Conservation (phyloP, 2,113 vertebrate genomes). For the Hipposideros armiger region DNA sequence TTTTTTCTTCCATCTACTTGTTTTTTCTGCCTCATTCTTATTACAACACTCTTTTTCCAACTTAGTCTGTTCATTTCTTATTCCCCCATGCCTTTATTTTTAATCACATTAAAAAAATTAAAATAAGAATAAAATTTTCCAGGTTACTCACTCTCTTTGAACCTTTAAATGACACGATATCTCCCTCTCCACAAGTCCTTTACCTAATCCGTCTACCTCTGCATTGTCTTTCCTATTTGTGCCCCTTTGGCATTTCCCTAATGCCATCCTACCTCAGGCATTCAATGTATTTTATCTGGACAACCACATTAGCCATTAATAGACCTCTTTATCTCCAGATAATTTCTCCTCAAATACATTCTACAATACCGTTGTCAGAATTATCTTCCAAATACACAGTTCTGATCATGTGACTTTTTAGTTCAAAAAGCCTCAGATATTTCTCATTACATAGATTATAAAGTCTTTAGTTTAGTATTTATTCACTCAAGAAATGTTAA, state of each 20-base stretch:
- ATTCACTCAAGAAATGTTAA: background rate
- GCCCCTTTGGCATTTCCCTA: background rate
- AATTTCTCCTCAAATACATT: background rate
- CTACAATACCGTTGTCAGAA: background rate
- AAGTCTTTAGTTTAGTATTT: background rate
- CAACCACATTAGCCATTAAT: background rate
- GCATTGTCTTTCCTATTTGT: background rate
- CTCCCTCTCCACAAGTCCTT: background rate
- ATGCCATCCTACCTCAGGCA: background rate
- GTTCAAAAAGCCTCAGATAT: background rate
- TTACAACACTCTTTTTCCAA: background rate
- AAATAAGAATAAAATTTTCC: background rate
- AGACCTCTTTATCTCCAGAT: background rate
- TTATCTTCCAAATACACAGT: background rate
- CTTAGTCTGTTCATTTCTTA: background rate
- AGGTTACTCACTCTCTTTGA: background rate
- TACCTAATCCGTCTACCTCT: background rate
- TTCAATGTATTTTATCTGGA: background rate
- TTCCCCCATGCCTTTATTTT: background rate
- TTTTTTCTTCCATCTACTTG: background rate
- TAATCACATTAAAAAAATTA: background rate
- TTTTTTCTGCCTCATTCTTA: background rate
- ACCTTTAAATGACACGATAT: background rate
- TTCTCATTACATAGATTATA: background rate
- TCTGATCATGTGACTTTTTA: background rate